These are phyloP conservation scores for Timema podura DNA, from an alignment of 2,888 invertebrate genomes.

Conservation along the genomic window DNA sequence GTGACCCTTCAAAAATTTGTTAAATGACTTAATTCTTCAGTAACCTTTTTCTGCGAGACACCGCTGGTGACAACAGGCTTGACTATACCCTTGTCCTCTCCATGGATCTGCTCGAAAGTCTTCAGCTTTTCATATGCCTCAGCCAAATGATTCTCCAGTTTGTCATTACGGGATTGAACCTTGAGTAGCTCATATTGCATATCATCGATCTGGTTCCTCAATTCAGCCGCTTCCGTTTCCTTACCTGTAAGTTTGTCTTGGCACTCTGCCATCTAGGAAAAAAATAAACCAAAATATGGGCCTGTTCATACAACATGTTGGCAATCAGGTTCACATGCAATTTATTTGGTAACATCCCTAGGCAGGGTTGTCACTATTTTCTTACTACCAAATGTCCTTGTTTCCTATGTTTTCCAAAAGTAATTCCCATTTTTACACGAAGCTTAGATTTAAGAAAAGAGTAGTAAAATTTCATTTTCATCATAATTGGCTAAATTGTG, in stretches of 20 bases:
- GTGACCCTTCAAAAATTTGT: no score
- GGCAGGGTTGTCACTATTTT: not conserved
- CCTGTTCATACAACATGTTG: not conserved
- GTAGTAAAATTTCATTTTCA: no score
- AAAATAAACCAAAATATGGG: slow-evolving; percentile 22
- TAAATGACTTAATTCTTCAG: no score
- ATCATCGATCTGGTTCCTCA: slow-evolving; percentile 94
- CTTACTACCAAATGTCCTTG: no score
- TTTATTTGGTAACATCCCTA: no score
- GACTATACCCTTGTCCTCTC: slow-evolving; percentile 57
- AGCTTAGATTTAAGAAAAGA: no score
- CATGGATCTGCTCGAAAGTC: slow-evolving; percentile 75
- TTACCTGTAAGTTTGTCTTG: slow-evolving; percentile 85
- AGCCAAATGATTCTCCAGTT: slow-evolving; percentile 85
- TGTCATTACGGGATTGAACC: slow-evolving; percentile 82
- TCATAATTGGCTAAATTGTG: no score
- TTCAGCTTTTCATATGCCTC: slow-evolving; percentile 90
- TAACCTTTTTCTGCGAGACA: slow-evolving; percentile 57
- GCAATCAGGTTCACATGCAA: not conserved
- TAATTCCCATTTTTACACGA: no score
- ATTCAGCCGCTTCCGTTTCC: slow-evolving; percentile 91
- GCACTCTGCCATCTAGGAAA: slow-evolving; percentile 66
- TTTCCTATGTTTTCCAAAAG: no score
- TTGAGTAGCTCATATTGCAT: slow-evolving; percentile 88
- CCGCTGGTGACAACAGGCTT: slow-evolving; percentile 50